phyloP scores from a whole-genome alignment of 2,113 vertebrate species.

The Malurus melanocephalus region DNA sequence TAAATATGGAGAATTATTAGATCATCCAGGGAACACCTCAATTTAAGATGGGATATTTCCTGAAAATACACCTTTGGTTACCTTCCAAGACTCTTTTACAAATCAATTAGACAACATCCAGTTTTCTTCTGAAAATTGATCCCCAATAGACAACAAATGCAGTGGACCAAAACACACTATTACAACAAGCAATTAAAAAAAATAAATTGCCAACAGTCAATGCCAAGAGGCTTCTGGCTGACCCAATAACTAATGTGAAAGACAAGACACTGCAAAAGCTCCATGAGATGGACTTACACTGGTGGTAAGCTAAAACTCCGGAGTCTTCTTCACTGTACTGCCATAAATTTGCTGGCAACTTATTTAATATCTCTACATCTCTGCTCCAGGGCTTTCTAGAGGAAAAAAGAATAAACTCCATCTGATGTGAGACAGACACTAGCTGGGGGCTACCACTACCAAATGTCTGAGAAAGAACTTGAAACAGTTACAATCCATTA shows the following conservation, averaged over 20 bases:
- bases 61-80: background rate
- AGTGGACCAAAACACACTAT: background rate
- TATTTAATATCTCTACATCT: background rate
- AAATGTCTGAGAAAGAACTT: background rate
- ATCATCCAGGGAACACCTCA: background rate
- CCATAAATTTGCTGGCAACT: background rate
- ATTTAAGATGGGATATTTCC: background rate
- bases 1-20: background rate
- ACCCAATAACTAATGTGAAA: background rate
- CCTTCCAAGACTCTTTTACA: background rate
- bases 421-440: background rate
- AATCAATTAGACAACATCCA: background rate
- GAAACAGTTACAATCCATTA: background rate
- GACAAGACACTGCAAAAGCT: background rate
- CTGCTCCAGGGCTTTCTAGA: rapidly evolving
- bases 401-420: background rate
- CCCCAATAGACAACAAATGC: background rate
- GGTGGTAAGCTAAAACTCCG: background rate
- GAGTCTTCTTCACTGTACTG: background rate
- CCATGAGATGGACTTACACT: background rate
- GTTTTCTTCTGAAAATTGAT: background rate
- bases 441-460: background rate
- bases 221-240: background rate
- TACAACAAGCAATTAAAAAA: background rate
- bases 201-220: background rate